These are phyloP conservation scores for Noctua comes DNA, from an alignment of 2,888 invertebrate species.

Conservation along the genomic window DNA sequence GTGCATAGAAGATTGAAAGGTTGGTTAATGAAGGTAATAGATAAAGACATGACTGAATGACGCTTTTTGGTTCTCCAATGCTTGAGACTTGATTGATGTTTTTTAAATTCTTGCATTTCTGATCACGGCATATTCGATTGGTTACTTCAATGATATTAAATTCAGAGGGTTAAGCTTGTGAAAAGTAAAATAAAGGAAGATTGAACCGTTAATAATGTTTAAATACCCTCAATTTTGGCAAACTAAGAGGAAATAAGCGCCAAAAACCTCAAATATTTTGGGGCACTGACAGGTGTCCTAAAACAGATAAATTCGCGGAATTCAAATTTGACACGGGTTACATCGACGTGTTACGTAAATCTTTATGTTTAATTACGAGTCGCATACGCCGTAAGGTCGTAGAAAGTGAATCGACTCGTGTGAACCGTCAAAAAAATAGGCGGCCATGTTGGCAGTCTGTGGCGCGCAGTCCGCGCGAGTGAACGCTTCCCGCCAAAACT, in stretches of 20 bases:
- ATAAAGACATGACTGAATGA: not conserved
- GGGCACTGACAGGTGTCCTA: slow-evolving; percentile 46
- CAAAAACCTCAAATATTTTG: slow-evolving; percentile 20
- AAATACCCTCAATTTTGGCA: slow-evolving; percentile 40
- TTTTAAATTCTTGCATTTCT: not conserved
- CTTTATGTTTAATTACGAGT: slow-evolving; percentile 88
- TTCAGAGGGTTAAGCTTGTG: not conserved
- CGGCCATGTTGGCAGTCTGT: slow-evolving; percentile 89
- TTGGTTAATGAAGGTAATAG: not conserved
- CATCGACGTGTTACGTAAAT: slow-evolving; percentile 88
- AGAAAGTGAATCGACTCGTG: slow-evolving; percentile 90
- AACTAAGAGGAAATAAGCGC: slow-evolving; percentile 21
- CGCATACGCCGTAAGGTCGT: slow-evolving; percentile 90
- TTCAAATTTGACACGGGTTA: slow-evolving; percentile 83
- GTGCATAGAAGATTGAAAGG: not conserved
- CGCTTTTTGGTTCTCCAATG: not conserved
- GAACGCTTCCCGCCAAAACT: slow-evolving; percentile 87
- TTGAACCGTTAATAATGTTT: slow-evolving; percentile 37
- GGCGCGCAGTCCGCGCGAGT: slow-evolving; percentile 85
- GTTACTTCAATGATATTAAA: not conserved
- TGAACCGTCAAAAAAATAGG: slow-evolving; percentile 88
- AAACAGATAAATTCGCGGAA: slow-evolving; percentile 77
- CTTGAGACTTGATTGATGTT: not conserved
- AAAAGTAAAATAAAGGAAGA: not conserved
- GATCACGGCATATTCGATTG: slow-evolving; percentile 11